Conservation (phyloP, 2,113 vertebrate genomes). For the Hippoglossus stenolepis region DNA sequence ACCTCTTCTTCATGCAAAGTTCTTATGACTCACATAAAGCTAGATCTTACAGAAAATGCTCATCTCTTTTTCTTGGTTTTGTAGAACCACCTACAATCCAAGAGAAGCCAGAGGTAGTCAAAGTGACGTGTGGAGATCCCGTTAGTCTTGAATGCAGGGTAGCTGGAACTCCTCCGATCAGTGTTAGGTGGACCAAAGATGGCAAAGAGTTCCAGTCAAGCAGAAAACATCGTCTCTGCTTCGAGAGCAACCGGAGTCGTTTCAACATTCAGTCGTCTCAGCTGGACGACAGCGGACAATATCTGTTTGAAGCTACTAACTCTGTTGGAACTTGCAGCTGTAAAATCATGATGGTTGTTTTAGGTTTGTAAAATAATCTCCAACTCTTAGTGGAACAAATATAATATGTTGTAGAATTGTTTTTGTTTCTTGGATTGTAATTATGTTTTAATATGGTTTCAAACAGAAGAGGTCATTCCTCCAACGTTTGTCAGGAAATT, state of each 20-base stretch:
- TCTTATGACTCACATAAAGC: not conserved
- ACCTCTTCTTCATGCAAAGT: constrained; percentile 53
- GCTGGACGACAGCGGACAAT: constrained; percentile 88
- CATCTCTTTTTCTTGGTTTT: constrained; percentile 42
- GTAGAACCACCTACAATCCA: constrained; percentile 89
- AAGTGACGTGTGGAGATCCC: constrained; percentile 89
- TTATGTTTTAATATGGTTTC: constrained; percentile 66
- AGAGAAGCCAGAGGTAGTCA: constrained; percentile 88
- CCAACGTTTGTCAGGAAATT: constrained; percentile 90
- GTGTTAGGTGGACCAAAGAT: constrained; percentile 91
- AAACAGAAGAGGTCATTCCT: constrained; percentile 89
- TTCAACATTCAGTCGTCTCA: constrained; percentile 87
- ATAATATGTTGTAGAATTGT: not conserved
- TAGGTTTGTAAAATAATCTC: constrained; percentile 85
- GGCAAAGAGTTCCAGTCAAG: constrained; percentile 87
- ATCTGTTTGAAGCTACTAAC: constrained; percentile 90
- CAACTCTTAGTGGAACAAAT: not conserved
- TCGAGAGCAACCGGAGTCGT: constrained; percentile 87
- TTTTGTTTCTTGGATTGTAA: constrained; percentile 18
- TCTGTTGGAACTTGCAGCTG: constrained; percentile 89
- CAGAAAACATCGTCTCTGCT: constrained; percentile 87
- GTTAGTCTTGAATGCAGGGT: constrained; percentile 91
- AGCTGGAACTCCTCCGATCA: constrained; percentile 89
- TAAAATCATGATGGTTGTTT: constrained; percentile 85
- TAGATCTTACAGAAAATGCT: not conserved